phyloP scores from a whole-genome alignment of 2,113 vertebrate genomes.

The Sapayoa aenigma region DNA sequence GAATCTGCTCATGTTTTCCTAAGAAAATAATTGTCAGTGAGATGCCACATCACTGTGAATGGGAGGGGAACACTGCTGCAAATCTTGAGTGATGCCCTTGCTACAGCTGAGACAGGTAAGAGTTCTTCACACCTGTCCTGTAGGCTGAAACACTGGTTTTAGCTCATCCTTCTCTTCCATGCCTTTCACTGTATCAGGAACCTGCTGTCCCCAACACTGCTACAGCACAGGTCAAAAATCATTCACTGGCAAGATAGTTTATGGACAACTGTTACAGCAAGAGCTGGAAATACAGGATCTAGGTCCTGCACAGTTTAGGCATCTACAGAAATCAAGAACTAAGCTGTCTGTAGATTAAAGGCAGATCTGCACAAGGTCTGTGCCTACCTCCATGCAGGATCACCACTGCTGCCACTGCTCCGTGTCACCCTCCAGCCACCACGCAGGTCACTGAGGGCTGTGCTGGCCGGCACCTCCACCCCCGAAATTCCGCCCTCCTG shows the following conservation, averaged over 20 bases:
- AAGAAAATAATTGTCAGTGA: not conserved
- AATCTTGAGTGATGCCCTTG: not conserved
- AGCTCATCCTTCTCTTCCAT: not conserved
- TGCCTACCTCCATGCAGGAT: too few relatives aligned
- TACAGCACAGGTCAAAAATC: not conserved
- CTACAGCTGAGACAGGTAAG: not conserved
- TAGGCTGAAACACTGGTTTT: not conserved
- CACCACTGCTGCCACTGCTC: too few relatives aligned
- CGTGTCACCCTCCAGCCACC: not conserved
- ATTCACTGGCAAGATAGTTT: not conserved
- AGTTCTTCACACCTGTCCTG: not conserved
- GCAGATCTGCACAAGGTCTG: too few relatives aligned
- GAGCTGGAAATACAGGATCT: not conserved
- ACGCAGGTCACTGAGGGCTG: not conserved
- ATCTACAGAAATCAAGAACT: not conserved
- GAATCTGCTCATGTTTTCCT: not conserved
- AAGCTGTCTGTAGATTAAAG: not conserved
- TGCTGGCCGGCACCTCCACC: not conserved
- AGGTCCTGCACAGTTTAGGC: not conserved
- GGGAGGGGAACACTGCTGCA: not conserved
- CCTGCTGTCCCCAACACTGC: not conserved
- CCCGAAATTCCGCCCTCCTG: not conserved
- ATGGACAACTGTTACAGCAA: not conserved
- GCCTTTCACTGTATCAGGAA: not conserved
- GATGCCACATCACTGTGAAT: not conserved